Conservation (phyloP, 2,797 vertebrate species). For the Apogon talboti region DNA sequence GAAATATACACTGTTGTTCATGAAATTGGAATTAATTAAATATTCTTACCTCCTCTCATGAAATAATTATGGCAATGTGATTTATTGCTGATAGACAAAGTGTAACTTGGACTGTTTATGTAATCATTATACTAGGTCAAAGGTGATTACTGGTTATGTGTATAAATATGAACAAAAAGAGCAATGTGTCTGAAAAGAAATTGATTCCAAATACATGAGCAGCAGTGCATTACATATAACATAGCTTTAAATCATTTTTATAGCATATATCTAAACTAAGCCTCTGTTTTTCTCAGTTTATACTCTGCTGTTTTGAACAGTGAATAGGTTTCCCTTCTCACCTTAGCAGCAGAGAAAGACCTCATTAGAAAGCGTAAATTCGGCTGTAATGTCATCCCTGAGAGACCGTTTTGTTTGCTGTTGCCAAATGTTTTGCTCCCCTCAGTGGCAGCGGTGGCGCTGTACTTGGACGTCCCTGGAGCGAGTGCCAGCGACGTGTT, state of each 20-base stretch:
- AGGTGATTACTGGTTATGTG: no score
- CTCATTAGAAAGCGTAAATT: constrained; percentile 64
- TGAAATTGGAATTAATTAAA: no score
- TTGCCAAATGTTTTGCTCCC: constrained; percentile 63
- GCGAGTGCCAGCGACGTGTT: constrained; percentile 90
- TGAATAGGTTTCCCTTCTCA: constrained; percentile 30
- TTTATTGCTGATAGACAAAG: no score
- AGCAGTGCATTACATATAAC: no score
- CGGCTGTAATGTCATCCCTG: constrained; percentile 55
- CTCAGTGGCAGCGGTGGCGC: constrained; percentile 87
- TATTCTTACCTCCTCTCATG: no score
- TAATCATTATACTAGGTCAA: no score
- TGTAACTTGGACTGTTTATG: no score
- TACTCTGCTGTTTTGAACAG: constrained; percentile 21
- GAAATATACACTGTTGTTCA: no score
- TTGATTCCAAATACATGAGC: no score
- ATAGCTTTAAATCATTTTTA: not conserved
- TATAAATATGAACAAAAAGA: no score
- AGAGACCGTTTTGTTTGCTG: constrained; percentile 59
- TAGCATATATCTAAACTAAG: not conserved
- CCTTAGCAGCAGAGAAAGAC: constrained; percentile 32
- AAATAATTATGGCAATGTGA: no score
- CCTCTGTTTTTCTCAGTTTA: constrained; percentile 25
- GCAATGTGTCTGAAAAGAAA: no score
- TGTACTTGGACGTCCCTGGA: constrained; percentile 89